Base-by-base conservation (phyloP, 2,888 invertebrate genomes). In the Brachycybe producta region DNA sequence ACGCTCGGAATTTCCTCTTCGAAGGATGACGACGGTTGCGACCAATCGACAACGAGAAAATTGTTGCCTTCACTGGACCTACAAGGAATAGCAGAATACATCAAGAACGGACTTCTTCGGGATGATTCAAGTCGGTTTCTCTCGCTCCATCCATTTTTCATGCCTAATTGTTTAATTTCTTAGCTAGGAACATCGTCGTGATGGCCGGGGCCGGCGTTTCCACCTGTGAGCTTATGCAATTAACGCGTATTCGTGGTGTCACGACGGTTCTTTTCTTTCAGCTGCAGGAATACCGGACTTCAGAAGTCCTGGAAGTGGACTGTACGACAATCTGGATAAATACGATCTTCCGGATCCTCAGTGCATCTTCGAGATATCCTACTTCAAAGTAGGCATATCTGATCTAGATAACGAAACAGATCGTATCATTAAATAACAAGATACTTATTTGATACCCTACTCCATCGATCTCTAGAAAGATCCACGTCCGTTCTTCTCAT, bases 221-320 rank as follows among this genome's bases (percentile, higher is more conserved):
- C 2, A 97, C 95, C 41, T 84, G 90, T 90, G 74, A 78, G 79
- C n/a, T n/a, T n/a, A n/a, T n/a, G n/a, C n/a, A n/a, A n/a, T n/a
- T 73, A 38, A 28, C 27, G 13, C 23, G 1, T 36, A 32, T 15
- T 5, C 38, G 47, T 11, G 50, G 46, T 35, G n/a, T 30, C 28
- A 23, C 19, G 26, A 47, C 51, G 44, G 39, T 52, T 52, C 24
- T 51, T 48, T 46, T 52, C 52, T 65, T 74, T 52, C 65, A 87
- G 87, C 88, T 61, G 90, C 90, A 49, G 95, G 95, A 30, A 94
- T 95, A 58, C 95, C 95, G 19, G 95, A 95, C 66, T 95, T 95
- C 66, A 79, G 95, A 21, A 87, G 90, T 19, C 91, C 92, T 1
- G 85, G 82, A 26, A 84, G 84, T 49, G 95, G 95, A 0, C 72